These are phyloP conservation scores for Hydrotaea diabolus DNA, from an alignment of 2,888 invertebrate species.

Conservation along the genomic window DNA sequence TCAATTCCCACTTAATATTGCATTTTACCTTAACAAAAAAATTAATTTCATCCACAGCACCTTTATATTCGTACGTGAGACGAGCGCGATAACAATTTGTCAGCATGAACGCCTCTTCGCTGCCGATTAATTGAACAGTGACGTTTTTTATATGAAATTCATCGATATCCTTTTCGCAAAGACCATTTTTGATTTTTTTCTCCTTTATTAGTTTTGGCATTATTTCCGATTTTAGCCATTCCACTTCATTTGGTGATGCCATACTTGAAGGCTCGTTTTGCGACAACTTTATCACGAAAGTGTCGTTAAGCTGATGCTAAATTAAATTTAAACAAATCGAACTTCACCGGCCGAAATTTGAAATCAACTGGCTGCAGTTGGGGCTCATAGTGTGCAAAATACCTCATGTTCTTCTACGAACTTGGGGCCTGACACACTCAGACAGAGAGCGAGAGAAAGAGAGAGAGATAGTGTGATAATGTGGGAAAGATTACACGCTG, in stretches of 20 bases:
- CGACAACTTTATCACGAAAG: too few species aligned
- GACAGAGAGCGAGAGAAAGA: too few species aligned
- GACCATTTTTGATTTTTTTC: constrained; percentile 66
- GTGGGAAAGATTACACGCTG: too few species aligned
- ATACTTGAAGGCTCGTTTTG: neutral
- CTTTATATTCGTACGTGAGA: constrained; percentile 70
- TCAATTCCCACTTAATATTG: too few species aligned
- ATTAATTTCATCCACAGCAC: constrained; percentile 53
- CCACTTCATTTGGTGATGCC: constrained; percentile 68
- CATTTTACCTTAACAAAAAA: constrained; percentile 76
- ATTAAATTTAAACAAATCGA: neutral
- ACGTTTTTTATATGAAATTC: constrained; percentile 70
- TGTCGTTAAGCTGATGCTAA: neutral
- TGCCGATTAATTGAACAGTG: constrained; percentile 71
- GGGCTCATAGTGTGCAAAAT: constrained; percentile 39
- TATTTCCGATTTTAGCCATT: constrained; percentile 70
- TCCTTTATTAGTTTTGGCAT: constrained; percentile 69
- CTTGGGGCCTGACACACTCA: too few species aligned
- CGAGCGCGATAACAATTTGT: constrained; percentile 75
- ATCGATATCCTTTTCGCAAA: constrained; percentile 26
- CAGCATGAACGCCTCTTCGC: constrained; percentile 76
- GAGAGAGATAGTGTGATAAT: too few species aligned
- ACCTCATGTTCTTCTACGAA: too few species aligned
- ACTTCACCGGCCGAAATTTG: neutral
- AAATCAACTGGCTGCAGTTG: constrained; percentile 37